phyloP scores from a whole-genome alignment of 2,113 vertebrate genomes.

The Choloepus hoffmanni region DNA sequence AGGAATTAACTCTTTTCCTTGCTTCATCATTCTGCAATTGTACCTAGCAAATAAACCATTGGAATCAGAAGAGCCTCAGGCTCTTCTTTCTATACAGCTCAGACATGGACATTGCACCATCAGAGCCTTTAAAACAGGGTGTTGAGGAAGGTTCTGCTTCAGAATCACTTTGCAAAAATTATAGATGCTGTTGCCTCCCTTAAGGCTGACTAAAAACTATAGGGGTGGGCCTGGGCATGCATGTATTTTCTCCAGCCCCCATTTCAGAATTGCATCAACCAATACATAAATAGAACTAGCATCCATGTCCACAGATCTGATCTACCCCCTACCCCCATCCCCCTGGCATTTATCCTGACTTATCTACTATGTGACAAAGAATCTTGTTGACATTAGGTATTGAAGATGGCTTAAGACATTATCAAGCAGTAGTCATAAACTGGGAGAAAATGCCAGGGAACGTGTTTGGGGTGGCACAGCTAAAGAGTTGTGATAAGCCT shows the following conservation, averaged over 20 bases:
- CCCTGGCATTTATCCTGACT: not conserved
- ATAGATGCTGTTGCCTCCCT: not conserved
- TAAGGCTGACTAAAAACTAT: conserved; percentile 25
- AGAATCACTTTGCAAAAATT: conserved; percentile 2
- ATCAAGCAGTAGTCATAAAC: conserved; percentile 38
- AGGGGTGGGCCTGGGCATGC: not conserved
- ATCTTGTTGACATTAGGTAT: not conserved
- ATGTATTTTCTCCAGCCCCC: not conserved
- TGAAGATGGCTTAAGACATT: conserved; percentile 13
- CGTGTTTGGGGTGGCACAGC: not conserved
- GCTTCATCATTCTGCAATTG: not conserved
- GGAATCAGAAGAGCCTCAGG: not conserved
- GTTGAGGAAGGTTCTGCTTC: not conserved
- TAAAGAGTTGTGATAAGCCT: conserved; percentile 61
- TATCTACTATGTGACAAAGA: conserved; percentile 6
- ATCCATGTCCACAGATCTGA: not conserved
- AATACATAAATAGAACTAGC: not conserved
- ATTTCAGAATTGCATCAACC: conserved; percentile 38
- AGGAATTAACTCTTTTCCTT: not conserved
- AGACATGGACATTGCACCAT: not conserved
- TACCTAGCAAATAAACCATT: conserved; percentile 13
- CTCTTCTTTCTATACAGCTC: not conserved
- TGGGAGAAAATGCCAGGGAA: not conserved
- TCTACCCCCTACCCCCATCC: not conserved
- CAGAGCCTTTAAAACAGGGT: not conserved